These are phyloP conservation scores for Nomada fabriciana DNA, from an alignment of 2,888 invertebrate species.

Conservation along the genomic window DNA sequence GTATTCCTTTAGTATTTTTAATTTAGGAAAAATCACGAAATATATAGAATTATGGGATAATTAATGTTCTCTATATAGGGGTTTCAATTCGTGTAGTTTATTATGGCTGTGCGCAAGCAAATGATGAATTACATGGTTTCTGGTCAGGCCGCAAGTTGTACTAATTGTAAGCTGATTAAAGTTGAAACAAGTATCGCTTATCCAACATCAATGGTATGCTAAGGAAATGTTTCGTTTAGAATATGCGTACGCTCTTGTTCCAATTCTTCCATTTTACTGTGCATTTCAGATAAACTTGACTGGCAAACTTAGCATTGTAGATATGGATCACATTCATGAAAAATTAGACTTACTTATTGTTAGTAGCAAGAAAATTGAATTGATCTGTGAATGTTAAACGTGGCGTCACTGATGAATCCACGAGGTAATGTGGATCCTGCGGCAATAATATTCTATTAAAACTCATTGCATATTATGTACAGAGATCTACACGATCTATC, in stretches of 20 bases:
- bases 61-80: constrained; percentile 49
- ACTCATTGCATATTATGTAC: constrained; percentile 49
- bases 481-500: constrained; percentile 78
- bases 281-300: constrained; percentile 72
- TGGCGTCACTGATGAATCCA: constrained; percentile 60
- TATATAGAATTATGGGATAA: not conserved
- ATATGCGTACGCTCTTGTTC: not conserved
- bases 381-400: constrained; percentile 78
- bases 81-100: constrained; percentile 22
- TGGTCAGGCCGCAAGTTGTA: constrained; percentile 76
- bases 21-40: not conserved
- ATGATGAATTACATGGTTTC: constrained; percentile 67
- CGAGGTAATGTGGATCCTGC: no score
- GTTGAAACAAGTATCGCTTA: constrained; percentile 73
- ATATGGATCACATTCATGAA: constrained; percentile 59
- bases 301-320: constrained; percentile 73
- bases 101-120: constrained; percentile 68
- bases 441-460: constrained; percentile 62
- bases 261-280: not conserved
- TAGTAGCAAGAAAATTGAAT: constrained; percentile 54
- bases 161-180: constrained; percentile 65
- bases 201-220: constrained; percentile 78
- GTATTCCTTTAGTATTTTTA: constrained; percentile 8
- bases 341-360: constrained; percentile 48
- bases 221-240: not conserved